Evolutionary conservation across 35 echinoderm and acorn worm species (phyloP).

Genomic region (Anneissia japonica): DNA sequence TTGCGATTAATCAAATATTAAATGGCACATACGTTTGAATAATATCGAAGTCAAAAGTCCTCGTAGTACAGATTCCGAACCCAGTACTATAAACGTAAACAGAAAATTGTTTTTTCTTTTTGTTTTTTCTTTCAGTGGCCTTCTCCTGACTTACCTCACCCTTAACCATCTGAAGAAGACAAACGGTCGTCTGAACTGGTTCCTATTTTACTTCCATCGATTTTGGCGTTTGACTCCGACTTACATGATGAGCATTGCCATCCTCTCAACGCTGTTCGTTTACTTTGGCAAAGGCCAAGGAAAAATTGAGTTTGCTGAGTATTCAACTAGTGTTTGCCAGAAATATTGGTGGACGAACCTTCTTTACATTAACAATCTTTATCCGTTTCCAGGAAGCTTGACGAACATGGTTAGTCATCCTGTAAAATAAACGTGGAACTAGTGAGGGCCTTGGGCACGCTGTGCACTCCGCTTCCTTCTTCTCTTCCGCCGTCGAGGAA

Average conservation of each 20-base stretch:
- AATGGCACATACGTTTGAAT: too few relatives aligned
- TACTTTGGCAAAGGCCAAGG: slow-evolving; percentile 8
- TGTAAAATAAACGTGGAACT: too few relatives aligned
- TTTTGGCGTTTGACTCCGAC: slow-evolving; percentile 40
- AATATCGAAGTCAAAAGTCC: too few relatives aligned
- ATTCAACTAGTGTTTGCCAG: not conserved
- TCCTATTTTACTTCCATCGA: slow-evolving; percentile 39
- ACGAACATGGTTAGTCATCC: not conserved
- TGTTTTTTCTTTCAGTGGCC: slow-evolving; percentile 19
- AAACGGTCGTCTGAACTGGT: slow-evolving; percentile 44
- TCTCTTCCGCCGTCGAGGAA: too few relatives aligned
- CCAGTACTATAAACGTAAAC: too few relatives aligned
- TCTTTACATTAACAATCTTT: slow-evolving; percentile 51
- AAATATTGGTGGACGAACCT: slow-evolving; percentile 53
- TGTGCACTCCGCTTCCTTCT: too few relatives aligned
- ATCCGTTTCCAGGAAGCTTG: slow-evolving; percentile 35
- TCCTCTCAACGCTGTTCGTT: not conserved
- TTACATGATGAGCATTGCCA: slow-evolving; percentile 22
- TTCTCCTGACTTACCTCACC: slow-evolving; percentile 37
- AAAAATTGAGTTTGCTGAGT: slow-evolving; percentile 4
- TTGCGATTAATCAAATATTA: too few relatives aligned
- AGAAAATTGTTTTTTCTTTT: too few relatives aligned
- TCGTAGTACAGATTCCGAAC: too few relatives aligned
- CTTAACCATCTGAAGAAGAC: slow-evolving; percentile 30
- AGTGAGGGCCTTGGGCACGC: too few relatives aligned